These are phyloP conservation scores for Napeogenes sylphis DNA, from an alignment of 2,888 invertebrate genomes.

Conservation along the genomic window DNA sequence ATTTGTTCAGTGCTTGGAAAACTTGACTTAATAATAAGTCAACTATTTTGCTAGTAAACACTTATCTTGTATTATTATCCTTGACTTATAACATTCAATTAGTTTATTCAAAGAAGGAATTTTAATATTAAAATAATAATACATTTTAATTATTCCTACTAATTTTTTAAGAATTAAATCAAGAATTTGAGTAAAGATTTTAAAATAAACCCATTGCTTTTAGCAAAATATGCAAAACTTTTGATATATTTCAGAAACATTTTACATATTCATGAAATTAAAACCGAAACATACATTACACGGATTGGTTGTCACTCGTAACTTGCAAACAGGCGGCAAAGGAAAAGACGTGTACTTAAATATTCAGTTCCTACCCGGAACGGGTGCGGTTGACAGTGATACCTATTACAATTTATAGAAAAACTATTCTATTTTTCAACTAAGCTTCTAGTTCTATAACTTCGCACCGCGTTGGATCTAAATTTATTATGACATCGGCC, in stretches of 20 bases:
- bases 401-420: constrained; percentile 48
- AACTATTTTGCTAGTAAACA: background rate
- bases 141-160: too few species aligned
- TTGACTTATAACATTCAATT: too few species aligned
- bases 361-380: constrained; percentile 51
- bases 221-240: constrained; percentile 3
- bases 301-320: constrained; percentile 27
- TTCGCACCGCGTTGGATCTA: constrained; percentile 8
- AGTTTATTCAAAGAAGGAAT: too few species aligned
- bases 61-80: background rate
- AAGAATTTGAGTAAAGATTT: too few species aligned
- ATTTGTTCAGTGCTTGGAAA: background rate
- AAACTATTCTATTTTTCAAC: constrained; percentile 28
- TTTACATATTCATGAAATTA: constrained; percentile 14
- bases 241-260: constrained; percentile 2
- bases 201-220: too few species aligned
- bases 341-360: constrained; percentile 52
- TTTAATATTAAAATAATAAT: too few species aligned
- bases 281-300: constrained; percentile 25
- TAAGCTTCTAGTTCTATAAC: constrained; percentile 19
- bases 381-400: constrained; percentile 58
- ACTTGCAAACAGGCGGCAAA: constrained; percentile 27
- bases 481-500: constrained; percentile 21
- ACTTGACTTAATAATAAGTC: background rate
- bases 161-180: too few species aligned